Percentiles rank a stretch among this genome's conserved stretches.
Evolutionary conservation across 2,797 vertebrate genomes (phyloP).

Genomic region (Premnoplex brunnescens): DNA sequence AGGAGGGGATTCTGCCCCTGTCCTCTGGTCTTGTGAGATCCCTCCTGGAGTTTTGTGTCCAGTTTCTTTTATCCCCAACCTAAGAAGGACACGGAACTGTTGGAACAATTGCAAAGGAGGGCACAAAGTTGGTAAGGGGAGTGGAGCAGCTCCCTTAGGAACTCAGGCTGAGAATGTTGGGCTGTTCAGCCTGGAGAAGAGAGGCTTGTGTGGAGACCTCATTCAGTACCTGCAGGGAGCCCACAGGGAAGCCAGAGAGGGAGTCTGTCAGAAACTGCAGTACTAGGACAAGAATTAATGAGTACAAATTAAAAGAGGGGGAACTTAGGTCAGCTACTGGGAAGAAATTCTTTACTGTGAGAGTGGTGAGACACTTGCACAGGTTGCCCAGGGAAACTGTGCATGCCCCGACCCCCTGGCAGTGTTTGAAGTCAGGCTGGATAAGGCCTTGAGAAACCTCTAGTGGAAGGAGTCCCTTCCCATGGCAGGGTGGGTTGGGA

Average conservation of each 20-base stretch:
- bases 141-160: neutral
- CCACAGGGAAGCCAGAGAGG: neutral
- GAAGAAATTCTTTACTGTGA: neutral
- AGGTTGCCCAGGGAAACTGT: neutral
- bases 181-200: neutral
- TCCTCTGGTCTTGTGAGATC: neutral
- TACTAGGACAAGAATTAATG: neutral
- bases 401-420: no score
- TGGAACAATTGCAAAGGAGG: neutral
- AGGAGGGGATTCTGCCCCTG: neutral
- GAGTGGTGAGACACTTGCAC: neutral
- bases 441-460: neutral
- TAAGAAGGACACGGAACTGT: neutral
- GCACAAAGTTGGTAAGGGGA: neutral
- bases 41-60: neutral
- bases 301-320: neutral
- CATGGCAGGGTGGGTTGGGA: fast-evolving
- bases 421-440: neutral
- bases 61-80: neutral
- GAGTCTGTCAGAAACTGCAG: neutral
- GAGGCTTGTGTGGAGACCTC: neutral
- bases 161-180: neutral
- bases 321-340: neutral
- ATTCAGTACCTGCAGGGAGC: neutral
- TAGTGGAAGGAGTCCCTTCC: neutral